Base-by-base conservation (phyloP, 2,113 vertebrate species). In the Halcyon malimbica region DNA sequence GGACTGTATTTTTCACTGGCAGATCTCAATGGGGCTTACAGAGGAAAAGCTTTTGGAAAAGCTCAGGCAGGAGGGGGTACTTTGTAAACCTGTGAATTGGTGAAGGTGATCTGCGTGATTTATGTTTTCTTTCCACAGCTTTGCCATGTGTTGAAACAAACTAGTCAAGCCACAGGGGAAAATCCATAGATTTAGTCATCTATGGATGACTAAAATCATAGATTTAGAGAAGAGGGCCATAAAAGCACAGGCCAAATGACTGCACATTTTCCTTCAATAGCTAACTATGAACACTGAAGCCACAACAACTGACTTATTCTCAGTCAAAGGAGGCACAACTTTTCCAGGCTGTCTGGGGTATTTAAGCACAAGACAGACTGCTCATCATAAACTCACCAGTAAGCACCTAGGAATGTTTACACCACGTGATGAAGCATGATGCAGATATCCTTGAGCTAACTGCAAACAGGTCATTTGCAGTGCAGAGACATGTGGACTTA, bases 191-290 rank as follows among this genome's bases (percentile, higher is more conserved):
- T 92, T 83, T 68, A 96, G 81, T 96, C 93, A 87, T 76, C 75
- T 94, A 60, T 53, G 26, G 51, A 53, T 53, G 51, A 53, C 51
- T 53, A 53, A 28, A 51, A 53, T 53, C 51, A 53, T 28, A 28
- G 51, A 53, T 53, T 77, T 54, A 81, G 92, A 71, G 76, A 85
- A 95, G 83, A 78, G 25, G 62, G 81, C 56, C 76, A 62, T 50
- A 77, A 94, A 93, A 96, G 60, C 82, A 82, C 42, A 70, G 63
- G 83, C 83, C 86, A 87, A 68, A 93, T 91, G 92, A 96, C 80
- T 57, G 62, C 85, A 87, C 62, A 70, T 96, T 95, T 96, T 94
- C 94, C 94, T 92, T 86, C 67, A 60, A 33, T 57, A 73, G 89
- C 60, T 81, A 90, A 92, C 92, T 89, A 73, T 17, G 5, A 94